Evolutionary conservation across 2,888 invertebrate species (phyloP).

Genomic region (Pimpla rufipes): DNA sequence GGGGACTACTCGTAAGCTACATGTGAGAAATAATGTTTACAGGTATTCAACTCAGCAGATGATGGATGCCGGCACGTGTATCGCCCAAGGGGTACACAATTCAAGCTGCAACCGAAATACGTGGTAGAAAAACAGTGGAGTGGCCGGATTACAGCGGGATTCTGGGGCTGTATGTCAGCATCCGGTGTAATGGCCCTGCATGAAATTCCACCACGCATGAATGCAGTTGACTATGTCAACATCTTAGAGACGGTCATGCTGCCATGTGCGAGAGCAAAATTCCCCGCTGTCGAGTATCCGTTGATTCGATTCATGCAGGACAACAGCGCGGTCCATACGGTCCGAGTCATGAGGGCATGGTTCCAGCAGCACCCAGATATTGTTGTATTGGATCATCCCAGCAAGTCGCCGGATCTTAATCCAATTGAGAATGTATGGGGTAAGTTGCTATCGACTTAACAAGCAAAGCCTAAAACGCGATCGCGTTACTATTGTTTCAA

Average conservation of each 20-base stretch:
- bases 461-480: too few species aligned
- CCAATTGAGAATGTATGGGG: conserved; percentile 29
- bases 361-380: conserved; percentile 22
- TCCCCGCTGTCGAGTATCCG: background rate
- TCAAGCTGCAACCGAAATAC: background rate
- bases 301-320: conserved; percentile 6
- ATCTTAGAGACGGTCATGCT: conserved; percentile 29
- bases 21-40: background rate
- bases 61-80: conserved; percentile 10
- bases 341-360: background rate
- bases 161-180: conserved; percentile 56
- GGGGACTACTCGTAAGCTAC: too few species aligned
- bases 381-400: background rate
- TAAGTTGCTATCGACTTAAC: background rate
- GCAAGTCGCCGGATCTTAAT: conserved; percentile 39
- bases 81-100: background rate
- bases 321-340: conserved; percentile 19
- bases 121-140: conserved; percentile 28
- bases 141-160: conserved; percentile 50
- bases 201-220: conserved; percentile 27
- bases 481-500: too few species aligned
- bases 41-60: conserved; percentile 26
- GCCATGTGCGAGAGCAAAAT: conserved; percentile 6
- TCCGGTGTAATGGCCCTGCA: conserved; percentile 26
- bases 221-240: conserved; percentile 20